Evolutionary conservation across 2,113 vertebrate species (phyloP).

Genomic region (Panthera leo): DNA sequence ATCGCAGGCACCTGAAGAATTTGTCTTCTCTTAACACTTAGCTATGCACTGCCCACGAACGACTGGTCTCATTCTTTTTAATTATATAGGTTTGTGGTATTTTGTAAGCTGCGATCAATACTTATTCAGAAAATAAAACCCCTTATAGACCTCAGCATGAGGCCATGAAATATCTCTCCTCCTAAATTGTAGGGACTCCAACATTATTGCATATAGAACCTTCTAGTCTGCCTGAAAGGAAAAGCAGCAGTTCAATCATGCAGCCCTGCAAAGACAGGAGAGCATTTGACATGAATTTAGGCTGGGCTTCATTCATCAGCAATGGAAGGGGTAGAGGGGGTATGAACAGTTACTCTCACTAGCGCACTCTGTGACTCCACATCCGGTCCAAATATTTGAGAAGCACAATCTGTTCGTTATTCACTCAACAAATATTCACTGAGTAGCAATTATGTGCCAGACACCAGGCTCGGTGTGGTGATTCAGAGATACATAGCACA

Average conservation of each 20-base stretch:
- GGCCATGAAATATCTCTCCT: slow-evolving; percentile 71
- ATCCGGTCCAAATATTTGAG: not conserved
- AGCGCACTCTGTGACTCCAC: not conserved
- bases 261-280: slow-evolving; percentile 28
- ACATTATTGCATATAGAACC: slow-evolving; percentile 51
- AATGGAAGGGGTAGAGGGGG: not conserved
- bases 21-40: slow-evolving; percentile 61
- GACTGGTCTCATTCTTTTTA: slow-evolving; percentile 79
- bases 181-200: slow-evolving; percentile 68
- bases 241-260: slow-evolving; percentile 59
- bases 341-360: not conserved
- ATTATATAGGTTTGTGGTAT: slow-evolving; percentile 76
- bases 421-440: slow-evolving; percentile 5
- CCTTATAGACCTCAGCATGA: slow-evolving; percentile 66
- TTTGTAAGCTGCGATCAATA: slow-evolving; percentile 80
- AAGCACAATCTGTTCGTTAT: not conserved
- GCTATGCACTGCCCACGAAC: slow-evolving; percentile 54
- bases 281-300: slow-evolving; percentile 67
- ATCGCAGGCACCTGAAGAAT: slow-evolving; percentile 61
- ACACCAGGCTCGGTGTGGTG: not conserved
- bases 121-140: slow-evolving; percentile 81
- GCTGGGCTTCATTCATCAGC: slow-evolving; percentile 53
- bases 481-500: not conserved
- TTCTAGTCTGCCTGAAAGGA: slow-evolving; percentile 26
- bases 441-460: not conserved